Conservation (phyloP, 1,140 invertebrate genomes). For the Drosophila ogumai region DNA sequence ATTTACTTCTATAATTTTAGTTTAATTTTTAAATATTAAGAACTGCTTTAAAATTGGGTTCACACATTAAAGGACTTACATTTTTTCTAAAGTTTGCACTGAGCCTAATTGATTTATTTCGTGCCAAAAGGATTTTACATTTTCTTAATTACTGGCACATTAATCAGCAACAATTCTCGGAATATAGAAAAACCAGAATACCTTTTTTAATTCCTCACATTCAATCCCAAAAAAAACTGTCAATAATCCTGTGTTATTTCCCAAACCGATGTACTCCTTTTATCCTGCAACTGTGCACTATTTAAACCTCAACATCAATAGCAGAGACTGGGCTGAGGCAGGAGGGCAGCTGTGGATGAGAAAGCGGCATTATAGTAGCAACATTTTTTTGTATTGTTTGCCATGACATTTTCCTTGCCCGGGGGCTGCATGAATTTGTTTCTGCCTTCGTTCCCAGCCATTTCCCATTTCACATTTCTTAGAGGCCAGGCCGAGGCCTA, state of each 20-base stretch:
- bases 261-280: not conserved
- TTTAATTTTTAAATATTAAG: no score
- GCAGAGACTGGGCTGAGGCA: not conserved
- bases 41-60: no score
- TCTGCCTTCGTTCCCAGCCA: constrained; percentile 1
- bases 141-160: not conserved
- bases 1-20: no score
- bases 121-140: not conserved
- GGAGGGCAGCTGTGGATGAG: not conserved
- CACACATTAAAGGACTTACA: fast-evolving
- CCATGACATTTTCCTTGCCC: constrained; percentile 62
- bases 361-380: constrained; percentile 17
- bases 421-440: constrained; percentile 42
- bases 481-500: constrained; percentile 17
- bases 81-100: not conserved
- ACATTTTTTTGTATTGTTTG: constrained; percentile 36
- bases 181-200: not conserved
- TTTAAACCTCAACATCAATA: constrained; percentile 47
- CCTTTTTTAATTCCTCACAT: not conserved
- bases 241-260: not conserved
- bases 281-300: constrained; percentile 6
- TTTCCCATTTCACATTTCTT: constrained; percentile 22
- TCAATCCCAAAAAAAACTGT: not conserved
- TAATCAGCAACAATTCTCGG: not conserved
- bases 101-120: not conserved